phyloP scores from a whole-genome alignment of 2,797 vertebrate genomes.

The Alauda arvensis region DNA sequence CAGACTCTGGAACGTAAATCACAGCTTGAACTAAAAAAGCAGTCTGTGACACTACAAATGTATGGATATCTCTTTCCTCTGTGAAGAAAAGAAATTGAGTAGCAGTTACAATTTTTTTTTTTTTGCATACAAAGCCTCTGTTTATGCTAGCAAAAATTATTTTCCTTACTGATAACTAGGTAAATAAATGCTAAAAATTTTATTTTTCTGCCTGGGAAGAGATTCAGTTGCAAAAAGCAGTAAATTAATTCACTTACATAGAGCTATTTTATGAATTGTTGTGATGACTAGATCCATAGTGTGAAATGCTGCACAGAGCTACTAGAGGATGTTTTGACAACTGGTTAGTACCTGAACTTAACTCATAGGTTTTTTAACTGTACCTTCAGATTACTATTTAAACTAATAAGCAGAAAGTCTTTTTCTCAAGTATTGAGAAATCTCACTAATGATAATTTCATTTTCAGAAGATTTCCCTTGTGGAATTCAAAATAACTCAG shows the following conservation, averaged over 20 bases:
- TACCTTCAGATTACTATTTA: not conserved
- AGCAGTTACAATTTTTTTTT: not conserved
- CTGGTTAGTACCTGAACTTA: not conserved
- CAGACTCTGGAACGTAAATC: not conserved
- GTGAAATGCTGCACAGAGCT: not conserved
- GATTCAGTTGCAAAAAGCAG: not conserved
- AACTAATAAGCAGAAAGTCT: not conserved
- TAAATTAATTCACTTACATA: not conserved
- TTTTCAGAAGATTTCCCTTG: not conserved
- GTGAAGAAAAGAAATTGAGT: not conserved
- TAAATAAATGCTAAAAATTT: not conserved
- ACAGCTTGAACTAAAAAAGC: not conserved
- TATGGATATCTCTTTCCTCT: not conserved
- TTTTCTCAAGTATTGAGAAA: not conserved
- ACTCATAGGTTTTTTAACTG: not conserved
- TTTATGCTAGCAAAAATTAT: slow-evolving; percentile 8
- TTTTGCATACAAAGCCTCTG: not conserved
- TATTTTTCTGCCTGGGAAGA: not conserved
- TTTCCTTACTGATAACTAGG: not conserved
- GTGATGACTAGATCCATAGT: not conserved
- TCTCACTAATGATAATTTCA: not conserved
- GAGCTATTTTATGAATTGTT: not conserved
- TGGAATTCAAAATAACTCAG: not conserved
- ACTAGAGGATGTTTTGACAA: not conserved
- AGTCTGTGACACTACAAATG: not conserved